phyloP scores from a whole-genome alignment of 2,888 invertebrate species.

The Tipula confusa region DNA sequence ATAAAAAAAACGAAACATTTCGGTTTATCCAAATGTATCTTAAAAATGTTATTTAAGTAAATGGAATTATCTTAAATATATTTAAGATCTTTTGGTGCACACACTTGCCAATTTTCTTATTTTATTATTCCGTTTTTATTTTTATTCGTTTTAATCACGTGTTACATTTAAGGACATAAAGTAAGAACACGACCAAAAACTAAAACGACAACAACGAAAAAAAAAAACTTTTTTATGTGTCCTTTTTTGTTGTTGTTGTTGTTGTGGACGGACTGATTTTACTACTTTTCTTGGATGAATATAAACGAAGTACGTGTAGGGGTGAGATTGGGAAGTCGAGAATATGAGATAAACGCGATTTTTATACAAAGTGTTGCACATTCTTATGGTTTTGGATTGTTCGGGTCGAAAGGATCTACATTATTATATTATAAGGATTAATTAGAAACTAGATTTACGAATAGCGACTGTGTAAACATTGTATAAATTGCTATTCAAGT shows the following conservation, averaged over 20 bases:
- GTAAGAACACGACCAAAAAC: too few relatives aligned
- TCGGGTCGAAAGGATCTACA: not conserved
- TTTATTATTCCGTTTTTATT: not conserved
- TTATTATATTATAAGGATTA: not conserved
- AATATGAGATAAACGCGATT: not conserved
- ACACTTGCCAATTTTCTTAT: not conserved
- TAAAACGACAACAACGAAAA: not conserved
- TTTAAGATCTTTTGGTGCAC: not conserved
- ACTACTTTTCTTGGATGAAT: constrained; percentile 20
- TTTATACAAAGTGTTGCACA: not conserved
- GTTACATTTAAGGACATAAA: constrained; percentile 6
- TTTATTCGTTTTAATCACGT: constrained; percentile 12
- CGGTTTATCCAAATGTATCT: not conserved
- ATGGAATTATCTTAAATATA: not conserved
- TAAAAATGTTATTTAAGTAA: constrained; percentile 20
- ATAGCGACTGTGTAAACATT: not conserved
- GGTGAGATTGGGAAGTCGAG: not conserved
- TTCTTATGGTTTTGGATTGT: too few relatives aligned
- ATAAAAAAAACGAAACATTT: not conserved
- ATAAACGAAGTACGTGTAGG: not conserved
- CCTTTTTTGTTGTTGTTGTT: not conserved
- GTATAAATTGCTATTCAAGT: not conserved
- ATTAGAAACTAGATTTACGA: not conserved
- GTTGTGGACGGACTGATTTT: not conserved
- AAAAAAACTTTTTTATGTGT: not conserved